Conservation (phyloP, 30 jellyfish, hydroid and myxozoan species). For the Cassiopea andromeda region DNA sequence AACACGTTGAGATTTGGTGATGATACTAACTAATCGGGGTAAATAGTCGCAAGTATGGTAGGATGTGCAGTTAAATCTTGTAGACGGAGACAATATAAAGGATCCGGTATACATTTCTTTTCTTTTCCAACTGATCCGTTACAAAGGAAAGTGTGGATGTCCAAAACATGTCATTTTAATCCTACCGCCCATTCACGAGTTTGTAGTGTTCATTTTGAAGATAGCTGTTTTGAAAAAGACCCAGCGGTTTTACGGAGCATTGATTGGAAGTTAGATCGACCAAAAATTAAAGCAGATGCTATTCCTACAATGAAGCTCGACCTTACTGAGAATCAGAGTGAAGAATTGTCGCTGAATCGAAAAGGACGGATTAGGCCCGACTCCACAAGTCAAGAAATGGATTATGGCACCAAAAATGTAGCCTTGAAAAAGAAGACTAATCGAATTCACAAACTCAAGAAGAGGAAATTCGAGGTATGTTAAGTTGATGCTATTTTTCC, state of each 20-base stretch:
- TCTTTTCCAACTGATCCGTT: slow-evolving; percentile 71
- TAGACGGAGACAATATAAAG: slow-evolving; percentile 61
- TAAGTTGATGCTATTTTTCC: neutral
- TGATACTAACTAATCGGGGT: neutral
- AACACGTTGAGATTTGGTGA: neutral
- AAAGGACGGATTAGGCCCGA: slow-evolving; percentile 25
- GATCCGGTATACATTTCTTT: slow-evolving; percentile 74
- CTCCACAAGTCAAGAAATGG: neutral
- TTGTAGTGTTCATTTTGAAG: slow-evolving; percentile 73
- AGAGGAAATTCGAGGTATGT: slow-evolving; percentile 48
- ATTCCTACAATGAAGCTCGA: slow-evolving; percentile 53
- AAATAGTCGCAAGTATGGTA: slow-evolving; percentile 31
- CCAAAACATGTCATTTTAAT: slow-evolving; percentile 33
- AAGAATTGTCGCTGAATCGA: slow-evolving; percentile 4
- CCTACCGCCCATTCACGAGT: slow-evolving; percentile 75
- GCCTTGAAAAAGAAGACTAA: slow-evolving; percentile 1
- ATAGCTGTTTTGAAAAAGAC: slow-evolving; percentile 66
- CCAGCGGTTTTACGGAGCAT: slow-evolving; percentile 75
- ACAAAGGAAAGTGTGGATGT: slow-evolving; percentile 52
- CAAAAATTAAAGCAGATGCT: slow-evolving; percentile 63
- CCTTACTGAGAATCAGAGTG: neutral
- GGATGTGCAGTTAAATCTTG: slow-evolving; percentile 74
- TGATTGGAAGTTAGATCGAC: slow-evolving; percentile 73
- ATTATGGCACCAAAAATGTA: neutral
- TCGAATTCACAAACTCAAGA: slow-evolving; percentile 27